Evolutionary conservation across 2,797 vertebrate genomes (phyloP).

Genomic region (Fistularia tabacaria): DNA sequence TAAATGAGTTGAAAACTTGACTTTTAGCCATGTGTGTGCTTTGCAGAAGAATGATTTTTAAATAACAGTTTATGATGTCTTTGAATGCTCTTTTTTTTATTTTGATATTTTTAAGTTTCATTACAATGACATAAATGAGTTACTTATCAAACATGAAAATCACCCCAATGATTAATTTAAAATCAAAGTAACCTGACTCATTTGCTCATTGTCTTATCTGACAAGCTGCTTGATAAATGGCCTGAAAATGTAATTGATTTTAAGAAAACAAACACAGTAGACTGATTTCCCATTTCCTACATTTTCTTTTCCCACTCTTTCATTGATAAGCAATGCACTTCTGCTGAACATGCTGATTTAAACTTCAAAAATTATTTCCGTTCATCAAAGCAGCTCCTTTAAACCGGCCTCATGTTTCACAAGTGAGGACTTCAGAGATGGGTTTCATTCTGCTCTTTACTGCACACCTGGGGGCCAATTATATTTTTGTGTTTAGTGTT

Average conservation of each 20-base stretch:
- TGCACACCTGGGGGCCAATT: constrained; percentile 58
- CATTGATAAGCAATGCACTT: not conserved
- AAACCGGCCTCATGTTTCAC: constrained; percentile 5
- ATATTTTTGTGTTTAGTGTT: constrained; percentile 8
- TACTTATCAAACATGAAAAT: too few species aligned
- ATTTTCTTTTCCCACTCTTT: too few species aligned
- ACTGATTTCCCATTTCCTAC: not conserved
- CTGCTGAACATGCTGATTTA: not conserved
- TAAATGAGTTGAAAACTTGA: constrained; percentile 11
- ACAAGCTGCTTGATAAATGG: too few species aligned
- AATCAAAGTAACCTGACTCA: too few species aligned
- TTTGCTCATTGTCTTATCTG: too few species aligned
- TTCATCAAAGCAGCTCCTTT: constrained; percentile 23
- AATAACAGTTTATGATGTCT: not conserved
- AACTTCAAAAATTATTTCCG: constrained; percentile 14
- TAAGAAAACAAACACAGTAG: not conserved
- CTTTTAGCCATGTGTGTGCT: constrained; percentile 5
- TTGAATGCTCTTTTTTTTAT: not conserved
- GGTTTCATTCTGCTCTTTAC: constrained; percentile 30
- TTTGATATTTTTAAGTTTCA: not conserved
- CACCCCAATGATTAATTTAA: too few species aligned
- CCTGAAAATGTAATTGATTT: too few species aligned
- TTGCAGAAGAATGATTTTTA: not conserved
- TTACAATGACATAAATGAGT: not conserved
- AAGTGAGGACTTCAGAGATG: constrained; percentile 22